phyloP scores from a whole-genome alignment of 2,113 vertebrate species.

The Xiphophorus maculatus region DNA sequence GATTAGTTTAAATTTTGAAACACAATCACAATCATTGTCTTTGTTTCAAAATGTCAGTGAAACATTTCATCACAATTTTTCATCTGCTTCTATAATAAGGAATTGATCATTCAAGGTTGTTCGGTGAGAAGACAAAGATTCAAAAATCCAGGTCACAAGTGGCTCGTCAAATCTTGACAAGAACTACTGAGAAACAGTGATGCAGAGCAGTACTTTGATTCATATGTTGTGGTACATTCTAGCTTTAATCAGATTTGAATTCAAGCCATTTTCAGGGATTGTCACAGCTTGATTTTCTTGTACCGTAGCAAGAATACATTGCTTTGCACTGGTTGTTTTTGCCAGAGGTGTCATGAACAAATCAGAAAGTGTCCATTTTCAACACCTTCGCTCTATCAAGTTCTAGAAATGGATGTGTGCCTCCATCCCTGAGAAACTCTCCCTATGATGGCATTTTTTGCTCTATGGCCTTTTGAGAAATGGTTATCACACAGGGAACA shows the following conservation, averaged over 20 bases:
- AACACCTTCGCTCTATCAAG: conserved; percentile 20
- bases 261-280: not conserved
- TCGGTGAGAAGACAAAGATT: no score
- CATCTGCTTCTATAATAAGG: no score
- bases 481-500: conserved; percentile 36
- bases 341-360: not conserved
- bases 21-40: no score
- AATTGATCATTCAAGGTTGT: no score
- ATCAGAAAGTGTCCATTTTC: not conserved
- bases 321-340: not conserved
- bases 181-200: not conserved
- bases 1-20: no score
- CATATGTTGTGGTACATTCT: not conserved
- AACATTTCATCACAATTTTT: no score
- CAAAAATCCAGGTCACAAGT: no score
- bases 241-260: not conserved
- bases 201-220: not conserved
- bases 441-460: not conserved
- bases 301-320: not conserved
- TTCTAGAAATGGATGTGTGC: not conserved
- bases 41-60: no score
- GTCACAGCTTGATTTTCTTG: not conserved
- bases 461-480: conserved; percentile 40
- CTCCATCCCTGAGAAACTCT: conserved; percentile 1
- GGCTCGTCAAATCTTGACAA: no score